Base-by-base conservation (phyloP, 1,140 invertebrate species). In the Bombus consobrinus region DNA sequence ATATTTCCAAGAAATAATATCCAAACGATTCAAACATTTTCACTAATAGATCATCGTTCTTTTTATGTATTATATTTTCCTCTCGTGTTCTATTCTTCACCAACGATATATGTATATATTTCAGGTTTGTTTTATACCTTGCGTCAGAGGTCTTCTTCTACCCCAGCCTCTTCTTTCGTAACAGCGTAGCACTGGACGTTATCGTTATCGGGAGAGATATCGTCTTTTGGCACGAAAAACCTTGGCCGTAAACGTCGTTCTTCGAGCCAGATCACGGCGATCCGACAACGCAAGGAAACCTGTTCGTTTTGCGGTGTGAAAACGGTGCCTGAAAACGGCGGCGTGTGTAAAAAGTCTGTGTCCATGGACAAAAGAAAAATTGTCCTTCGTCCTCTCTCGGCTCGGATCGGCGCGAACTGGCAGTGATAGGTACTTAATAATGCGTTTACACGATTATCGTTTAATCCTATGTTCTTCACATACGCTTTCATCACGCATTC, bases 181-280 rank as follows among this genome's bases (percentile, higher is more conserved):
- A 13, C 53, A 86, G 71, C 76, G 68, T 69, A 87, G 73, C 89
- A 86, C 87, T 68, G 85, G 53, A 79, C 78, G 64, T 47, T 53
- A 78, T 62, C 28, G 68, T 18, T 28, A n/a, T 59, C 82, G 89
- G 76, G 86, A 85, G 89, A 83, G 86, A 81, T 83, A 90, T 88
- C 86, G 89, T 90, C 47, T 77, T 83, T 90, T 90, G 89, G 89
- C 89, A 90, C 89, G 73, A 90, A 83, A 72, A 90, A 89, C 37
- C 78, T 80, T 90, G 88, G 66, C 82, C 82, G 71, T 90, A 85
- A 87, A 90, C 81, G 79, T 90, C 79, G 71, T 83, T 87, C 75
- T 64, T 76, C 74, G 57, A 71, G 69, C 74, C 89, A 87, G 88
- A 90, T 89, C 86, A 68, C 86, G 86, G 59, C 86, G 81, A 85